Conservation (phyloP, 2,888 invertebrate species). For the Syritta pipiens region DNA sequence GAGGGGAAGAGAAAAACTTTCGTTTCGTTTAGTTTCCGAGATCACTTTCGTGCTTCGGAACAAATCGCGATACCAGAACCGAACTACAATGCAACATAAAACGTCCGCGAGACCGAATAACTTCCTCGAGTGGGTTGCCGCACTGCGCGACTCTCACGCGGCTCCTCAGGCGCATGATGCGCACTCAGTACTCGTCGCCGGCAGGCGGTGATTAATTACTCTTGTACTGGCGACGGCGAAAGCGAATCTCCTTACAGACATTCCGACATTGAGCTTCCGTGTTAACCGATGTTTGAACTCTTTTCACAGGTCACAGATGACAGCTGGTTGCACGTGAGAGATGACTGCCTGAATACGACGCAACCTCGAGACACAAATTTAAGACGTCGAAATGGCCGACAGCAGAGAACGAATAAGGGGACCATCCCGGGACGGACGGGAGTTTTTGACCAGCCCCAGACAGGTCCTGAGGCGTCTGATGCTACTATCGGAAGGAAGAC, state of each 20-base stretch:
- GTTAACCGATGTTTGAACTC: too few species aligned
- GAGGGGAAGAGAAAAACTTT: conserved; percentile 34
- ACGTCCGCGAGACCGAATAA: too few species aligned
- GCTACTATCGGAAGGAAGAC: conserved; percentile 91
- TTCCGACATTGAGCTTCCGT: too few species aligned
- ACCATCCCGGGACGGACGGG: conserved; percentile 82
- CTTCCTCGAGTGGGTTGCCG: too few species aligned
- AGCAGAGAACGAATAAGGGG: conserved; percentile 86
- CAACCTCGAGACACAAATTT: conserved; percentile 69
- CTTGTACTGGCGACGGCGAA: conserved; percentile 30
- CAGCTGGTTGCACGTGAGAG: too few species aligned
- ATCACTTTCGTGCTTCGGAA: conserved; percentile 22
- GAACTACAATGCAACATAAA: not conserved
- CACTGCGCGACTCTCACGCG: too few species aligned
- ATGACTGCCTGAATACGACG: too few species aligned
- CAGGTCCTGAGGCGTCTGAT: conserved; percentile 86
- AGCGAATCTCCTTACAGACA: not conserved
- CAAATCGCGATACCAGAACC: conserved; percentile 28
- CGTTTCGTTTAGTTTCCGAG: conserved; percentile 35
- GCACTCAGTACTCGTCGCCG: too few species aligned
- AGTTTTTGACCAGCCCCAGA: conserved; percentile 84
- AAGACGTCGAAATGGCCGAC: conserved; percentile 82
- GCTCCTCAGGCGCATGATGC: too few species aligned
- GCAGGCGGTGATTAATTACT: too few species aligned
- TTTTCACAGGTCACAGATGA: not conserved